A percentile compares a stretch with the other conserved stretches of the same genome.
phyloP scores from a whole-genome alignment of 23 tunicate genomes.

The Botrylloides violaceus region DNA sequence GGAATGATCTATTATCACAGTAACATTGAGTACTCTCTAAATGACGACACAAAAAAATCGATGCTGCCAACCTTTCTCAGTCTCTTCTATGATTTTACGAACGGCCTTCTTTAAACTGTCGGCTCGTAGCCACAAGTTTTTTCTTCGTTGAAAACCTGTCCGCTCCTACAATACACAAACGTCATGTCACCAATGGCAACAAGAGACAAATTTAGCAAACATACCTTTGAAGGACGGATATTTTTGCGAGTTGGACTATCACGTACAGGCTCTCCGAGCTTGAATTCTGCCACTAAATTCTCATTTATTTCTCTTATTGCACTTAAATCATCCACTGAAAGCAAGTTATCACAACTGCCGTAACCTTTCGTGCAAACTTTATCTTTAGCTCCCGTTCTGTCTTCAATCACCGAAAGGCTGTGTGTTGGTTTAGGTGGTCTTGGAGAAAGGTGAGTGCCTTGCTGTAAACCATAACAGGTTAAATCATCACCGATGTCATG shows the following conservation, averaged over 20 bases:
- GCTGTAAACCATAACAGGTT: too few relatives aligned
- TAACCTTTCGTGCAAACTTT: not conserved
- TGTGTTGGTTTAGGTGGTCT: not conserved
- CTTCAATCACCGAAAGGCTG: not conserved
- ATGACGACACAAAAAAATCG: too few relatives aligned
- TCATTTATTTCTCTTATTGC: not conserved
- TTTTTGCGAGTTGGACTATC: not conserved
- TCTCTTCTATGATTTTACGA: constrained; percentile 76
- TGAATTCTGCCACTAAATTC: not conserved
- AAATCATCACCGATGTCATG: too few relatives aligned
- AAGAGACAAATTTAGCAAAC: too few relatives aligned
- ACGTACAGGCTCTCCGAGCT: not conserved
- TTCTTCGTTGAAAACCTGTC: constrained; percentile 32
- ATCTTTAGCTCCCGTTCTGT: not conserved
- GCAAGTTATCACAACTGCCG: not conserved
- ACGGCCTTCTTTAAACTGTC: constrained; percentile 96
- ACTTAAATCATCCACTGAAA: not conserved
- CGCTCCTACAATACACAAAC: not conserved
- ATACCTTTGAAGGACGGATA: too few relatives aligned
- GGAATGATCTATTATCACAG: not conserved
- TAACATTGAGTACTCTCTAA: not conserved
- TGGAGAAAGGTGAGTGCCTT: too few relatives aligned
- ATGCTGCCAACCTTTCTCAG: constrained; percentile 55
- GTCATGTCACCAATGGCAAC: not conserved
- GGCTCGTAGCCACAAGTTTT: constrained; percentile 86